Conservation (phyloP, 2,113 vertebrate genomes). For the Callionymus lyra region DNA sequence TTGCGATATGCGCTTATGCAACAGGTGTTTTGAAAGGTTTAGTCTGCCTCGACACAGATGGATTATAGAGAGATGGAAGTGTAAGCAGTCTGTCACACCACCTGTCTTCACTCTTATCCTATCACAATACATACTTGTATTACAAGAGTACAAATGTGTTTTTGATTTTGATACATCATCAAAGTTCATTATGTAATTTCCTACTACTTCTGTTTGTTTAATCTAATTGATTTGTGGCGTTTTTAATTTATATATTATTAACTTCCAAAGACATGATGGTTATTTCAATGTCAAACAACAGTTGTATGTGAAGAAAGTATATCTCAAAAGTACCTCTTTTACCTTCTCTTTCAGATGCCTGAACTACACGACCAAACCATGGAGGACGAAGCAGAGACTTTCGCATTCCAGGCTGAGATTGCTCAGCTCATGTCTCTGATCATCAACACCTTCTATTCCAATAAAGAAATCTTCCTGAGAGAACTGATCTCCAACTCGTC, state of each 20-base stretch:
- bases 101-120: constrained; percentile 6
- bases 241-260: background rate
- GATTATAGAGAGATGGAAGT: constrained; percentile 22
- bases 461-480: constrained; percentile 77
- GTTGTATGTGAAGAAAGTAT: background rate
- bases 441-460: constrained; percentile 78
- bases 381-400: constrained; percentile 74
- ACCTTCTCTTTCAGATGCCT: constrained; percentile 62
- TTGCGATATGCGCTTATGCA: background rate
- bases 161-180: background rate
- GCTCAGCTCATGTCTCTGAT: constrained; percentile 78
- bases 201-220: background rate
- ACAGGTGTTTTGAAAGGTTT: background rate
- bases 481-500: constrained; percentile 77
- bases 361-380: constrained; percentile 59
- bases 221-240: background rate
- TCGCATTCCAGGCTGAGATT: constrained; percentile 78
- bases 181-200: background rate
- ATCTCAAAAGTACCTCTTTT: background rate
- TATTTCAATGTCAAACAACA: background rate
- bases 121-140: background rate
- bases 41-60: constrained; percentile 3
- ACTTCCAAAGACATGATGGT: background rate
- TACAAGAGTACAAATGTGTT: background rate
- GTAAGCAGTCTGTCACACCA: constrained; percentile 22